A percentile compares a stretch with the other conserved stretches of the same genome.
Conservation (phyloP, 2,797 vertebrate genomes). For the Hirundo rustica region DNA sequence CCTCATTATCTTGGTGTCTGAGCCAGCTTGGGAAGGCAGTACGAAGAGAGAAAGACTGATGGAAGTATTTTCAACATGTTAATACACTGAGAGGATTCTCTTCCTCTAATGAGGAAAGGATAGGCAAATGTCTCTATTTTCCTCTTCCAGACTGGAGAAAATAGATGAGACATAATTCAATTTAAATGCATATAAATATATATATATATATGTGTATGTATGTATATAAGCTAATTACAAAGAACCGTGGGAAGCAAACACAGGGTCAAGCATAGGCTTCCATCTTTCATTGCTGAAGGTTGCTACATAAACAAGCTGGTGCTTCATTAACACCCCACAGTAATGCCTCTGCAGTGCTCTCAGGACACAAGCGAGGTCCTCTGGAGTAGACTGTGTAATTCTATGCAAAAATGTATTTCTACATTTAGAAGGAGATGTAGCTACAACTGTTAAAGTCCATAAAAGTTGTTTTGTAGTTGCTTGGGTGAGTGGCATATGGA, state of each 20-base stretch:
- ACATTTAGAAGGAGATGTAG: neutral
- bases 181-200: neutral
- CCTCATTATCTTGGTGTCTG: neutral
- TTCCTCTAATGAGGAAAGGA: neutral
- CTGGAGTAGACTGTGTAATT: neutral
- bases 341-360: neutral
- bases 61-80: neutral
- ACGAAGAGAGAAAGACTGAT: neutral
- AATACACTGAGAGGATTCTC: neutral
- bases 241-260: neutral
- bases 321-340: neutral
- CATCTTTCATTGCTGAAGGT: neutral
- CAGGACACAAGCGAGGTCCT: neutral
- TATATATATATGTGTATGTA: neutral
- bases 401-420: neutral
- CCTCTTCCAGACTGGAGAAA: neutral
- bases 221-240: neutral
- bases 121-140: neutral
- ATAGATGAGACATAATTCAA: neutral
- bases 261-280: neutral
- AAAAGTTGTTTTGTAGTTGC: neutral
- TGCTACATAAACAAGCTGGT: neutral
- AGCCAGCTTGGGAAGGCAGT: neutral
- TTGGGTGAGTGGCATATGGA: fast-evolving
- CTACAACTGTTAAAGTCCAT: neutral